These are phyloP conservation scores for Melanaphis sacchari DNA, from an alignment of 1,140 invertebrate species.

Conservation along the genomic window DNA sequence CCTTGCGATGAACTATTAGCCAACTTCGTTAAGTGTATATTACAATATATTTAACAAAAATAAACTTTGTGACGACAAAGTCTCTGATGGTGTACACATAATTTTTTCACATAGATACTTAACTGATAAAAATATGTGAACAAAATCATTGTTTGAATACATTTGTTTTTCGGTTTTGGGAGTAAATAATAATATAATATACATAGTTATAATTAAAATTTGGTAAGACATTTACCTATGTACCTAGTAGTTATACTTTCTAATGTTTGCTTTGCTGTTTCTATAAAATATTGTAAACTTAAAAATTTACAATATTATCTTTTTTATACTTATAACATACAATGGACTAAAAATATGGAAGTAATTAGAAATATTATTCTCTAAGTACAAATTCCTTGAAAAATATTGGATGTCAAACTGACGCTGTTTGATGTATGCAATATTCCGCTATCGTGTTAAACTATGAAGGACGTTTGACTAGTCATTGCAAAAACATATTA, in stretches of 20 bases:
- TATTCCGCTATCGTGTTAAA: neutral
- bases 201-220: too few species aligned
- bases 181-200: too few species aligned
- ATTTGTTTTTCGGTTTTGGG: neutral
- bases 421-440: neutral
- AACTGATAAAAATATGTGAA: slow-evolving; percentile 29
- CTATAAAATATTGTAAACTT: too few species aligned
- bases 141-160: neutral
- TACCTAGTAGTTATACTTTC: too few species aligned
- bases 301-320: neutral
- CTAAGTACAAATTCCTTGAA: neutral
- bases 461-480: neutral
- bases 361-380: neutral
- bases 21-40: neutral
- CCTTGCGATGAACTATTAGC: neutral
- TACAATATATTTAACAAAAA: neutral
- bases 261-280: too few species aligned
- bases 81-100: neutral
- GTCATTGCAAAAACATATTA: neutral
- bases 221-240: too few species aligned
- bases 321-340: neutral
- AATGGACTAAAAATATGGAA: neutral
- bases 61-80: neutral
- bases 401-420: neutral
- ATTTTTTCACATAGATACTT: neutral